Evolutionary conservation across 2,113 vertebrate species (phyloP).

Genomic region (Pomatostomus ruficeps): DNA sequence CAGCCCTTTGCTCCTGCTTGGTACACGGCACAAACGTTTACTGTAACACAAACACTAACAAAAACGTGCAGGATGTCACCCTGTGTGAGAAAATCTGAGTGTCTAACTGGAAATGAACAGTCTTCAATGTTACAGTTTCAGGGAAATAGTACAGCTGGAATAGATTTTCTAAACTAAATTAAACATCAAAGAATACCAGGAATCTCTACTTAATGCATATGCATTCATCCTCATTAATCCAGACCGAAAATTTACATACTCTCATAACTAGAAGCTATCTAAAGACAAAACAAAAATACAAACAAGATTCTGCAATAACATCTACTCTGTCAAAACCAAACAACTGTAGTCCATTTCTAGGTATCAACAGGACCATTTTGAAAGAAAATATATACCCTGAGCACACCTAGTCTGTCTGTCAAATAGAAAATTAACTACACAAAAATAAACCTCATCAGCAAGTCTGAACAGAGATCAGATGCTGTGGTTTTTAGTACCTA

Average conservation of each 20-base stretch:
- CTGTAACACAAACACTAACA: neutral
- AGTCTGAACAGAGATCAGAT: neutral
- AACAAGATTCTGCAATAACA: neutral
- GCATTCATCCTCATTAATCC: neutral
- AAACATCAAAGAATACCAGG: neutral
- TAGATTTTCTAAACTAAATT: neutral
- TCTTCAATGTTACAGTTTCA: neutral
- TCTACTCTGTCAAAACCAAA: neutral
- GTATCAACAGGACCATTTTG: neutral
- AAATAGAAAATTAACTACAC: neutral
- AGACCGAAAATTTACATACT: neutral
- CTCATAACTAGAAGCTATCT: neutral
- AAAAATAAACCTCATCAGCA: neutral
- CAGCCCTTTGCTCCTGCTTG: neutral
- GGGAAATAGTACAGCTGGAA: neutral
- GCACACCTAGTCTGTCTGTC: neutral
- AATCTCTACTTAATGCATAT: neutral
- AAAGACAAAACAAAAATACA: neutral
- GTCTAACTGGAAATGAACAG: neutral
- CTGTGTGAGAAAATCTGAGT: neutral
- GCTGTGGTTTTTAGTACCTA: neutral
- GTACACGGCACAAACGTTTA: neutral
- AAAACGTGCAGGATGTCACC: neutral
- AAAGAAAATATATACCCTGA: neutral
- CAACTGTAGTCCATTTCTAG: neutral